Evolutionary conservation across 92 coral and sea anemone species (phyloP).

Genomic region (Zoanthus solanderi): DNA sequence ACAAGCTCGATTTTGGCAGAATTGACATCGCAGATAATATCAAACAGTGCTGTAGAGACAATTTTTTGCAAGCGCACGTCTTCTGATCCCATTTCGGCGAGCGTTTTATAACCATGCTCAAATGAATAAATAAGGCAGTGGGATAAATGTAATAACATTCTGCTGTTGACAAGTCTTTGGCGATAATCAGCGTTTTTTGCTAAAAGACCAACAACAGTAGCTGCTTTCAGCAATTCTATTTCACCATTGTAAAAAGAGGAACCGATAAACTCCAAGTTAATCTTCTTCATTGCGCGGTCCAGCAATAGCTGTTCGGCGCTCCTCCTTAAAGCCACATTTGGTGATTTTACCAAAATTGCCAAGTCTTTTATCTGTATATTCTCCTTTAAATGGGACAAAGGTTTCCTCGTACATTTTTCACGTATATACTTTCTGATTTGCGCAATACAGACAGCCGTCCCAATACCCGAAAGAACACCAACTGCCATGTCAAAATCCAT

Average conservation of each 20-base stretch:
- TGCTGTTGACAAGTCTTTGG: slow-evolving; percentile 65
- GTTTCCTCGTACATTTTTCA: slow-evolving; percentile 80
- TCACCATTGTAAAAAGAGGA: slow-evolving; percentile 73
- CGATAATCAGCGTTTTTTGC: slow-evolving; percentile 73
- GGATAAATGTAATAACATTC: slow-evolving; percentile 80
- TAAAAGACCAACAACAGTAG: slow-evolving; percentile 79
- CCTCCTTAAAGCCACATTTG: slow-evolving; percentile 80
- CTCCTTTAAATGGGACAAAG: slow-evolving; percentile 78
- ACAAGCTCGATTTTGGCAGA: slow-evolving; percentile 62
- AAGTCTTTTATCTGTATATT: slow-evolving; percentile 79
- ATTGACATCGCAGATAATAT: slow-evolving; percentile 81
- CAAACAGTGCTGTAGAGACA: slow-evolving; percentile 83
- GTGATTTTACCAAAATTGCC: slow-evolving; percentile 79
- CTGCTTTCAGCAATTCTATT: slow-evolving; percentile 87
- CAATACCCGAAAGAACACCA: slow-evolving; percentile 83
- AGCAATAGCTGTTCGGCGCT: slow-evolving; percentile 85
- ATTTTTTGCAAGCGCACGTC: slow-evolving; percentile 76
- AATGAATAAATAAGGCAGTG: slow-evolving; percentile 79
- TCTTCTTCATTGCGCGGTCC: slow-evolving; percentile 82
- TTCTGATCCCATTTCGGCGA: slow-evolving; percentile 68
- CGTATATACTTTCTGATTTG: slow-evolving; percentile 78
- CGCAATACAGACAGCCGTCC: slow-evolving; percentile 79
- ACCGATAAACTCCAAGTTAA: slow-evolving; percentile 75
- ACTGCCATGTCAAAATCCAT: slow-evolving; percentile 80
- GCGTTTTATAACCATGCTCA: slow-evolving; percentile 67